Evolutionary conservation across 2,113 vertebrate species (phyloP).

Genomic region (Chaetodon auriga): DNA sequence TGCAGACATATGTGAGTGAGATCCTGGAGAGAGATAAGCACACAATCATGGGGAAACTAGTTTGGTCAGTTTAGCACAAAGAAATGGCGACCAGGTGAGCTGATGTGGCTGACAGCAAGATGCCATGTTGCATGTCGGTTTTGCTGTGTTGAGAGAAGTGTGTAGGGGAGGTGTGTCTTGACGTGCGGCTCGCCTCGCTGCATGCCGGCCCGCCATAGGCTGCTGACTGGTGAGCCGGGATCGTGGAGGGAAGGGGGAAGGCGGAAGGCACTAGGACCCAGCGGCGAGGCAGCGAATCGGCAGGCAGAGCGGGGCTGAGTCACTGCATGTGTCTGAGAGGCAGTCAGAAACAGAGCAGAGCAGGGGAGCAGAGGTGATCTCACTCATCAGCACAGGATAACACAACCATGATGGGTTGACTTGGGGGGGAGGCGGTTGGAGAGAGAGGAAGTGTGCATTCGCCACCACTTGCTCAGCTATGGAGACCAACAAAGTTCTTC

Average conservation of each 20-base stretch:
- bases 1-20: background rate
- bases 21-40: background rate
- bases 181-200: constrained; percentile 25
- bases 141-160: background rate
- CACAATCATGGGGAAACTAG: background rate
- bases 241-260: background rate
- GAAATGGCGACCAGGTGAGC: background rate
- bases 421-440: constrained; percentile 72
- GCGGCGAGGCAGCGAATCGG: constrained; percentile 54
- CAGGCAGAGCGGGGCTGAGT: constrained; percentile 85
- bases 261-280: constrained; percentile 84
- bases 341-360: constrained; percentile 79
- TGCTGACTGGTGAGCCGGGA: constrained; percentile 46
- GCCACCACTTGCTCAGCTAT: constrained; percentile 78
- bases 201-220: constrained; percentile 39
- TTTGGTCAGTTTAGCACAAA: background rate
- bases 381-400: constrained; percentile 84
- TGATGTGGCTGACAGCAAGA: background rate
- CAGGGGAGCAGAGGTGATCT: constrained; percentile 85
- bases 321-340: constrained; percentile 85
- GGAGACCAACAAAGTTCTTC: constrained; percentile 89
- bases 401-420: constrained; percentile 88
- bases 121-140: constrained; percentile 31
- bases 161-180: constrained; percentile 58
- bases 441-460: constrained; percentile 76